Evolutionary conservation across 1,140 invertebrate species (phyloP).

Genomic region (Drosophila navojoa): DNA sequence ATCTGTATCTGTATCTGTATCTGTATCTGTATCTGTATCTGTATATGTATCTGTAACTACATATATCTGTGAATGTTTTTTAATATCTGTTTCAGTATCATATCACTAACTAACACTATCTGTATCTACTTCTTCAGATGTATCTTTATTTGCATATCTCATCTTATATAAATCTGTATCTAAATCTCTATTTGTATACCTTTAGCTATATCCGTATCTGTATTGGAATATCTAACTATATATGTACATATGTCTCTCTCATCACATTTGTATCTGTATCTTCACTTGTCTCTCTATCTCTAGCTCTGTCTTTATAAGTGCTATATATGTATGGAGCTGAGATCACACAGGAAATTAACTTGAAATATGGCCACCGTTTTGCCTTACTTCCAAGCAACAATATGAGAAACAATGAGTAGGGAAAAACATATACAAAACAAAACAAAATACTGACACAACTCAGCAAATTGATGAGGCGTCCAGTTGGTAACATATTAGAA

Average conservation of each 20-base stretch:
- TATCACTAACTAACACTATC: neutral
- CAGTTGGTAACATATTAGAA: too few relatives aligned
- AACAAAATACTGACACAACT: neutral
- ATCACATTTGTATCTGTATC: neutral
- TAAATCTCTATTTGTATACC: neutral
- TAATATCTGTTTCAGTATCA: neutral
- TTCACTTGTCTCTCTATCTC: neutral
- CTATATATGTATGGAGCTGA: constrained; percentile 36
- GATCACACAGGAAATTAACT: constrained; percentile 74
- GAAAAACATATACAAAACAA: neutral
- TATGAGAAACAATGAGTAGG: neutral
- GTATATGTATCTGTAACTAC: too few relatives aligned
- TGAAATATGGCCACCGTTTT: constrained; percentile 49
- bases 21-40: too few relatives aligned
- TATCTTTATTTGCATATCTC: neutral
- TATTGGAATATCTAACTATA: neutral
- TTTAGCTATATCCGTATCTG: neutral
- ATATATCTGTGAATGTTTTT: too few relatives aligned
- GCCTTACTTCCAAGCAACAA: constrained; percentile 32
- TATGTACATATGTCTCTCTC: neutral
- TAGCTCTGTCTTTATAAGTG: neutral
- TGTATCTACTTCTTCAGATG: neutral
- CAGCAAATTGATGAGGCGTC: too few relatives aligned
- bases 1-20: too few relatives aligned
- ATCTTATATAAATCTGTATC: neutral